These are phyloP conservation scores for Heliothis peltigera DNA, from an alignment of 2,888 invertebrate species.

Conservation along the genomic window DNA sequence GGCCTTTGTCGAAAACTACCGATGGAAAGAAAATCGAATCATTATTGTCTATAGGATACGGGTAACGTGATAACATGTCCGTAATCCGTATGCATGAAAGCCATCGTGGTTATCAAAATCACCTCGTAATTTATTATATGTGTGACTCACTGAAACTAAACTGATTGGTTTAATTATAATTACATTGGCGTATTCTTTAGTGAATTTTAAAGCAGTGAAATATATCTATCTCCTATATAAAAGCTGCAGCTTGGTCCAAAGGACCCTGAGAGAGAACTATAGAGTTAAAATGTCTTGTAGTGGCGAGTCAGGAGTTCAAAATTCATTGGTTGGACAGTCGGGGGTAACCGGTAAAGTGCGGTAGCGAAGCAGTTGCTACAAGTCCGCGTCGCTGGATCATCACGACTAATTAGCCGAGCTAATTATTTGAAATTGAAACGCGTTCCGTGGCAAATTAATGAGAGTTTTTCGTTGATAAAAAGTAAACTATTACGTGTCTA, in stretches of 20 bases:
- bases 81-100: no score
- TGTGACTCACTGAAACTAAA: no score
- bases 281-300: background rate
- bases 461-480: background rate
- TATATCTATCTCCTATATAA: background rate
- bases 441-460: slow-evolving; percentile 25
- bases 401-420: slow-evolving; percentile 45
- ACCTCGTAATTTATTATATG: no score
- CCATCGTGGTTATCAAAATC: no score
- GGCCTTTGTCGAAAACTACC: no score
- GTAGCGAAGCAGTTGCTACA: slow-evolving; percentile 56
- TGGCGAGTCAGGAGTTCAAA: slow-evolving; percentile 31
- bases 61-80: no score
- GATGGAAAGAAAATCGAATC: no score
- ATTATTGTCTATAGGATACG: no score
- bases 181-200: no score
- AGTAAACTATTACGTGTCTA: background rate
- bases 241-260: background rate
- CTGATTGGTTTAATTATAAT: no score
- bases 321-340: slow-evolving; percentile 32
- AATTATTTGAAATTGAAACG: slow-evolving; percentile 57
- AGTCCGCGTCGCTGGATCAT: slow-evolving; percentile 43
- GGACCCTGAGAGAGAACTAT: background rate
- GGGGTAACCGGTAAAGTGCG: slow-evolving; percentile 55
- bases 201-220: no score